Percentiles rank a stretch among this genome's conserved stretches.
These are phyloP conservation scores for Gymnocheta viridis DNA, from an alignment of 2,888 invertebrate genomes.

Conservation along the genomic window DNA sequence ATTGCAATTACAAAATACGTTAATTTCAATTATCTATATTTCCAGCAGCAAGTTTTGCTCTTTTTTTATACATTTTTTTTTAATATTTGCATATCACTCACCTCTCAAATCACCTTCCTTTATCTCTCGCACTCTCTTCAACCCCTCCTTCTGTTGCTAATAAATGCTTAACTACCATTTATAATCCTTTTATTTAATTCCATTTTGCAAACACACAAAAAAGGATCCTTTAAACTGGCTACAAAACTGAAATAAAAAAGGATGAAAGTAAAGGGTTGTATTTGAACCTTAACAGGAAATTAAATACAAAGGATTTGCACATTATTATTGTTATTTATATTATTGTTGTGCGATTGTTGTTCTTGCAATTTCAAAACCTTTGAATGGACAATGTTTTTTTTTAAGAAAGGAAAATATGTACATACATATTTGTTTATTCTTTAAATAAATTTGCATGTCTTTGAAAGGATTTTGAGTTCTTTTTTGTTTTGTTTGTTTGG, in stretches of 20 bases:
- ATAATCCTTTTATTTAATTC: constrained; percentile 38
- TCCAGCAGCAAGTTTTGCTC: too few relatives aligned
- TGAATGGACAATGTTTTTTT: not conserved
- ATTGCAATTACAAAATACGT: too few relatives aligned
- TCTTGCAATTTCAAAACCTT: constrained; percentile 16
- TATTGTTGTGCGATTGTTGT: constrained; percentile 9
- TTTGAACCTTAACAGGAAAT: constrained; percentile 64
- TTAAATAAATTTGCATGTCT: constrained; percentile 42
- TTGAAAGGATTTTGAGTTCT: constrained; percentile 16
- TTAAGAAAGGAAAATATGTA: not conserved
- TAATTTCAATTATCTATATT: too few relatives aligned
- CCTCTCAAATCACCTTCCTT: not conserved
- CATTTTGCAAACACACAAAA: constrained; percentile 1
- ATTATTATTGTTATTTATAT: constrained; percentile 37
- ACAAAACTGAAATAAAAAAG: not conserved
- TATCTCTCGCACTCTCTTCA: not conserved
- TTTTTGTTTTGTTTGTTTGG: not conserved
- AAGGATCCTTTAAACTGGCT: constrained; percentile 11
- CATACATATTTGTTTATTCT: too few relatives aligned
- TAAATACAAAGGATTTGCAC: constrained; percentile 61
- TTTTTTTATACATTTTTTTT: not conserved
- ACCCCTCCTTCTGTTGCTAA: not conserved
- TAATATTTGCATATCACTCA: constrained; percentile 9
- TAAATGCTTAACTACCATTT: constrained; percentile 19
- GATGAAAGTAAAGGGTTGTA: constrained; percentile 41